Conservation (phyloP, 30 jellyfish, hydroid and myxozoan genomes). For the Clytia hemisphaerica region DNA sequence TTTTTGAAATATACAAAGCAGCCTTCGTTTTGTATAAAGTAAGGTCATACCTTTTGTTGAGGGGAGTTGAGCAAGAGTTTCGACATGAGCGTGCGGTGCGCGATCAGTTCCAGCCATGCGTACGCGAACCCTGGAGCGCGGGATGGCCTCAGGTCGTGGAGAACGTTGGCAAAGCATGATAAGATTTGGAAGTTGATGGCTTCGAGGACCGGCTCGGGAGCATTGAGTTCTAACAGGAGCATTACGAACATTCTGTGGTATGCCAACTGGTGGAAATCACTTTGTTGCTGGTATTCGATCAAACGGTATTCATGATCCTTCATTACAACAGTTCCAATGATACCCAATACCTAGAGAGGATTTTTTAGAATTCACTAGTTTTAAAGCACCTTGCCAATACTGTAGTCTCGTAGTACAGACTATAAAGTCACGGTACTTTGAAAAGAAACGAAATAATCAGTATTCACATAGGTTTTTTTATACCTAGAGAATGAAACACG, state of each 20-base stretch:
- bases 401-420: no score
- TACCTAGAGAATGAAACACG: no score
- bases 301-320: conserved; percentile 88
- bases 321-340: conserved; percentile 63
- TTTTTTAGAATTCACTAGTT: no score
- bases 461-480: neutral
- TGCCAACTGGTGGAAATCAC: conserved; percentile 90
- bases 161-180: conserved; percentile 78
- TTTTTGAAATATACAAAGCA: no score
- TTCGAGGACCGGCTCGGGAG: conserved; percentile 94
- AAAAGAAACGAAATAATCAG: no score
- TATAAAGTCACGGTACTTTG: no score
- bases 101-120: conserved; percentile 93
- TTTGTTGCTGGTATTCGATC: no score
- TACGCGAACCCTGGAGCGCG: conserved; percentile 94
- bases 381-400: no score
- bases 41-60: conserved; percentile 68
- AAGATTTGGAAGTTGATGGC: conserved; percentile 83
- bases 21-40: no score
- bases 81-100: conserved; percentile 85
- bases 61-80: conserved; percentile 83
- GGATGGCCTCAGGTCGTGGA: conserved; percentile 81
- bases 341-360: conserved; percentile 84
- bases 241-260: conserved; percentile 86
- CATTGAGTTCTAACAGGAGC: conserved; percentile 75